Evolutionary conservation across 2,888 invertebrate genomes (phyloP).

Genomic region (Dysmachus trigonus): DNA sequence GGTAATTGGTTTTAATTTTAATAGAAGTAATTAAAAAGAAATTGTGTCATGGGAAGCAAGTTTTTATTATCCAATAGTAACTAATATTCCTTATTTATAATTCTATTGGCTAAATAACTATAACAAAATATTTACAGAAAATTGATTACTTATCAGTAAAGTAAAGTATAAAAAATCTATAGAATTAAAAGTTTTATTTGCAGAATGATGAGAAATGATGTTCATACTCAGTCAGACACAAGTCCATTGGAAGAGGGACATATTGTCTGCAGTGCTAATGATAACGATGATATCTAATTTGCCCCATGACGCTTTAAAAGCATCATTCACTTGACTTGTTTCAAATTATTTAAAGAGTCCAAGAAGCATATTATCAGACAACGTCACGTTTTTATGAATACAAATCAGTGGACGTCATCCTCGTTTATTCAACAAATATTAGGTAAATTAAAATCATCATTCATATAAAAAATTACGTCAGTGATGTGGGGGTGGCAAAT

Average conservation of each 20-base stretch:
- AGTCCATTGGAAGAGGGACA: not conserved
- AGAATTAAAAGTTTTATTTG: no score
- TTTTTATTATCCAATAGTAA: no score
- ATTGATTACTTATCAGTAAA: no score
- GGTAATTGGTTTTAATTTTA: no score
- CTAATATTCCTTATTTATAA: no score
- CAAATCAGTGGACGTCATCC: not conserved
- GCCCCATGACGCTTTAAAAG: not conserved
- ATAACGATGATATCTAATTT: not conserved
- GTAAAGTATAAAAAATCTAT: no score
- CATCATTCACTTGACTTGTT: not conserved
- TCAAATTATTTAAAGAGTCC: not conserved
- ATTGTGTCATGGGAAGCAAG: no score
- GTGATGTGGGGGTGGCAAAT: not conserved
- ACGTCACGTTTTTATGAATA: not conserved
- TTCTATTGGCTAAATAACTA: no score
- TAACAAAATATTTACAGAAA: no score
- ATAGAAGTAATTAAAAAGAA: no score
- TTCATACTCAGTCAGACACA: no score
- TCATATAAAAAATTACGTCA: not conserved
- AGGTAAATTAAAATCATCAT: not conserved
- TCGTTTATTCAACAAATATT: not conserved
- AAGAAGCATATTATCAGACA: not conserved
- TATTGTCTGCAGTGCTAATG: not conserved
- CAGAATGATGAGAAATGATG: no score